Base-by-base conservation (phyloP, 2,797 vertebrate genomes). In the Choloepus didactylus region DNA sequence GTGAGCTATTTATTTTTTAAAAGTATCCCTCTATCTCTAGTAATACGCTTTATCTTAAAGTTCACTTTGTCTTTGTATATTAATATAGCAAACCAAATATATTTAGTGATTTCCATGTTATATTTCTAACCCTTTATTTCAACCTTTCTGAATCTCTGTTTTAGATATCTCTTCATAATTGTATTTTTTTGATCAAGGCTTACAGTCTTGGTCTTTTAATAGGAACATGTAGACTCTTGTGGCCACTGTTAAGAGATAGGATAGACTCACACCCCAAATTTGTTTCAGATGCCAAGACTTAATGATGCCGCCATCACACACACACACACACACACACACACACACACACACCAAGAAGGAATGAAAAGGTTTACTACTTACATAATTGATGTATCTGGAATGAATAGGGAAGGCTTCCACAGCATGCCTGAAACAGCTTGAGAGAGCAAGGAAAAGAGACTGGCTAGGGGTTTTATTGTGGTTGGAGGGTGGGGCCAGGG, bases 41-140 rank as follows among this genome's bases (percentile, higher is more conserved):
- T 83, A 90, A 67, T 83, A 4, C 8, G 54, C 49, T 83, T 27
- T 60, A 81, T 19, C 44, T 86, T 80, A 51, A 72, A 73, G 29
- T 51, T n/a, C 56, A 27, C 54, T 86, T 93, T 69, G 12, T 82
- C 60, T 92, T 94, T 89, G 44, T 18, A 67, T 83, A 15, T 77
- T 83, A 83, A 73, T 49, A 44, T 21, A 59, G 15, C 59, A 85
- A 88, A 73, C 12, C 21, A 84, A 62, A 59, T 88, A 35, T n/a
- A 89, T 59, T 70, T 70, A 60, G 18, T 60, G 38, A 60, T 62
- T 82, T 94, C 76, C 16, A 2, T 72, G 19, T 66, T 83, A 51
- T 23, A 11, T 82, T 82, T 89, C 83, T 77, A 87, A 5, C 70
- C 27, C 29, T 89, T 80, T 72, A 64, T 83, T 91, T 31, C 67